These are phyloP conservation scores for Thereva nobilitata DNA, from an alignment of 2,888 invertebrate genomes.

Conservation along the genomic window DNA sequence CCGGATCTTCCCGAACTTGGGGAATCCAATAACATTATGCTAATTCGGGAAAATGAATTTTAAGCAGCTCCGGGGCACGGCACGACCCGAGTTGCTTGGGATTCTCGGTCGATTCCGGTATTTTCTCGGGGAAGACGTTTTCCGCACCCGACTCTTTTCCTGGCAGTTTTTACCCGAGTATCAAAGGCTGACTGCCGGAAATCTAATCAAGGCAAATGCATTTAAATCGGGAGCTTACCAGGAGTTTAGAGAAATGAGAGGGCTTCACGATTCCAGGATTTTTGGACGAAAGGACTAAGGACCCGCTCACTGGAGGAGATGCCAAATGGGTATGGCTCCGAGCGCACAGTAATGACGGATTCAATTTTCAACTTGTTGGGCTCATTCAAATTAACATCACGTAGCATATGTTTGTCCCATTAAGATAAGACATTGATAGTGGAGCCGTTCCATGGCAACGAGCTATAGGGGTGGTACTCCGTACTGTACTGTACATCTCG, in stretches of 20 bases:
- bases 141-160: conserved; percentile 8
- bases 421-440: conserved; percentile 41
- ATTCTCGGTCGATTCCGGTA: neutral
- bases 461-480: conserved; percentile 1
- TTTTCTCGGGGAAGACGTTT: conserved; percentile 19
- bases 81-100: neutral
- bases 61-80: conserved; percentile 26
- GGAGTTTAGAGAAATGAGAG: conserved; percentile 25
- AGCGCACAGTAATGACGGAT: conserved; percentile 31
- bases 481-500: too few relatives aligned
- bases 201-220: conserved; percentile 39
- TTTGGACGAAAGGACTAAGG: too few relatives aligned
- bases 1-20: conserved; percentile 21
- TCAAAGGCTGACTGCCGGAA: conserved; percentile 17
- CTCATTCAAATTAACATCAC: conserved; percentile 42
- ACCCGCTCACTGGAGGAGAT: too few relatives aligned
- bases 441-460: conserved; percentile 1
- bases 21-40: conserved; percentile 42
- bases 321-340: neutral
- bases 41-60: conserved; percentile 40
- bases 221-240: conserved; percentile 38
- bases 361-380: conserved; percentile 43
- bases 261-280: neutral
- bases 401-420: conserved; percentile 42
- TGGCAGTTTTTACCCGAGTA: neutral